Evolutionary conservation across 2,888 invertebrate species (phyloP), one percentile per base, ranked within the genome.

Genomic region (Microctonus aethiopoides): DNA sequence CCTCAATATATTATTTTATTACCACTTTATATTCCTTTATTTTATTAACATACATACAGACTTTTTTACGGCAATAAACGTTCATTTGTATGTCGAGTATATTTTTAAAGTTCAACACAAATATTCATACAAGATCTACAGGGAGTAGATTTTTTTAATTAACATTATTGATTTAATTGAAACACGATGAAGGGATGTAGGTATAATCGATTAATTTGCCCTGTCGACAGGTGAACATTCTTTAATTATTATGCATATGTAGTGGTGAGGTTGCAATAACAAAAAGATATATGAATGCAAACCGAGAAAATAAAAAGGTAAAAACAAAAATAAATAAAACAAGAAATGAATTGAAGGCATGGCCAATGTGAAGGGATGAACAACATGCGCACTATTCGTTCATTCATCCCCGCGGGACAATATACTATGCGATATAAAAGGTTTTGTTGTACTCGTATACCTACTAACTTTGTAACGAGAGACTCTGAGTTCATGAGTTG

Each of bases 321-420:
- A 16, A 46, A 62, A 10, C 6, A 7, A n/a, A 51, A 51, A 62
- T 20, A 16, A 51, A 62, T 24, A 62, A 29, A 62, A 29, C 7
- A 46, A 61, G 2, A 41, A 22, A 24, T 13, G 29, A 32, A 57
- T 26, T 36, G 36, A 59, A 59, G 34, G 2, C 24, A n/a, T n/a
- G 11, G 29, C 16, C 26, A 29, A 51, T 16, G 62, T 62, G 29
- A 16, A 46, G 26, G 32, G 62, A 46, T 51, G 46, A 51, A 62
- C 46, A 62, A 46, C 51, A 62, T 46, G 20, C 46, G 29, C 46
- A 41, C 9, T 24, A 29, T 61, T 61, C 61, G 26, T 39, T 16
- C 62, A 62, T 51, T 62, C 46, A 46, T 62, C 32, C 59, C 16
- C 62, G 46, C 7, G 46, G 46, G 16, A 41, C 16, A 20, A 9